Conservation (phyloP, 2,113 vertebrate genomes). For the Oncorhynchus gorbuscha region DNA sequence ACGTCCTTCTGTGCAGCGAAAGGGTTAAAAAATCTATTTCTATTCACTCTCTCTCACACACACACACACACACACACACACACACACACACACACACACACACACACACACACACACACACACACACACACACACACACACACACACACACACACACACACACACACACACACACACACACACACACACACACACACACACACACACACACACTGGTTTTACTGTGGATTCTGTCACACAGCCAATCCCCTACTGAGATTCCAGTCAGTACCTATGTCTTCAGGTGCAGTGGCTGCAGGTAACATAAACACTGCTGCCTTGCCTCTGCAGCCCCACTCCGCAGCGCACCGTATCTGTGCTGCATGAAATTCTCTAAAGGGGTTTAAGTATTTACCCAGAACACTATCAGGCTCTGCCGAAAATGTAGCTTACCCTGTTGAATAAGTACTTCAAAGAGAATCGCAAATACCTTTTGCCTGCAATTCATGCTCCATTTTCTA, state of each 20-base stretch:
- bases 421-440: conserved; percentile 98
- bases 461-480: conserved; percentile 80
- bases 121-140: conserved; percentile 47
- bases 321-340: conserved; percentile 57
- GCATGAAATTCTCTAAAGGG: conserved; percentile 99
- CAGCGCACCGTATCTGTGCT: conserved; percentile 82
- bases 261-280: conserved; percentile 91
- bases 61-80: too few relatives aligned
- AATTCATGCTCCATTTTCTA: conserved; percentile 61
- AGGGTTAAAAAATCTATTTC: conserved; percentile 47
- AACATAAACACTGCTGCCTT: conserved; percentile 93
- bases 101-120: too few relatives aligned
- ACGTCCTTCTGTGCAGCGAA: conserved; percentile 19
- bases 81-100: conserved; percentile 47
- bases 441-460: conserved; percentile 98
- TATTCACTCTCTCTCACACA: background rate
- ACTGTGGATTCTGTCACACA: conserved; percentile 85
- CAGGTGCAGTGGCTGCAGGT: conserved; percentile 91
- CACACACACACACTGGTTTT: conserved; percentile 81
- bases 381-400: conserved; percentile 99
- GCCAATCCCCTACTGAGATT: conserved; percentile 90
- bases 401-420: conserved; percentile 91
- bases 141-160: too few relatives aligned
- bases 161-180: too few relatives aligned
- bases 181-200: conserved; percentile 17